These are phyloP conservation scores for Sycon ciliatum DNA, from an alignment of 37 sponge, comb jelly and placozoan species.

Conservation along the genomic window DNA sequence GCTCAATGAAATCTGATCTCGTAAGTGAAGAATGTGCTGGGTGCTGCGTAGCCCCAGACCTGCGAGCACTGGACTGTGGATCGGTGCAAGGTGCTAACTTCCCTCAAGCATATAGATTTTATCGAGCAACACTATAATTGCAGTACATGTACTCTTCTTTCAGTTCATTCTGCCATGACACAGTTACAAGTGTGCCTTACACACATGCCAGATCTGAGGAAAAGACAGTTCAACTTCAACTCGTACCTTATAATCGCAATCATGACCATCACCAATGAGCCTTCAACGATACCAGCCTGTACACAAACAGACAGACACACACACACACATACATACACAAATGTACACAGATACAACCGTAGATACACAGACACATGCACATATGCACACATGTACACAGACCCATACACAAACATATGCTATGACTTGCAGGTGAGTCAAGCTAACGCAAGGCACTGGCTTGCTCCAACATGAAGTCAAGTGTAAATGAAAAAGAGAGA, in stretches of 20 bases:
- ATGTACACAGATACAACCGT: not conserved
- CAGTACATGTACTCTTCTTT: not conserved
- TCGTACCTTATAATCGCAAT: conserved; percentile 71
- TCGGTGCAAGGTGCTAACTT: not conserved
- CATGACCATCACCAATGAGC: conserved; percentile 51
- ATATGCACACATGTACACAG: not conserved
- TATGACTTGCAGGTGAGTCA: not conserved
- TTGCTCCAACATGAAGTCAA: no score
- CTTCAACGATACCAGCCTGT: conserved; percentile 82
- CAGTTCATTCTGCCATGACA: not conserved
- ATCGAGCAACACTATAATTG: not conserved
- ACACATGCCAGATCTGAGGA: not conserved
- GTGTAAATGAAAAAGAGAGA: no score
- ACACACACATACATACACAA: not conserved
- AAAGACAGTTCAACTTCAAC: not conserved
- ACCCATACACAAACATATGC: conserved; percentile 12
- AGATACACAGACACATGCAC: not conserved
- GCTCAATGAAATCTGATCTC: no score
- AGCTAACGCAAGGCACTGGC: no score
- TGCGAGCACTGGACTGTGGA: no score
- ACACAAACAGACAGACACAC: not conserved
- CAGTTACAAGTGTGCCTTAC: not conserved
- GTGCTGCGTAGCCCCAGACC: no score
- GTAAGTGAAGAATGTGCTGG: no score
- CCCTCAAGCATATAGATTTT: not conserved